Evolutionary conservation across 2,888 invertebrate species (phyloP), one percentile per base, ranked within the genome.

Genomic region (Drosophila subsilvestris): DNA sequence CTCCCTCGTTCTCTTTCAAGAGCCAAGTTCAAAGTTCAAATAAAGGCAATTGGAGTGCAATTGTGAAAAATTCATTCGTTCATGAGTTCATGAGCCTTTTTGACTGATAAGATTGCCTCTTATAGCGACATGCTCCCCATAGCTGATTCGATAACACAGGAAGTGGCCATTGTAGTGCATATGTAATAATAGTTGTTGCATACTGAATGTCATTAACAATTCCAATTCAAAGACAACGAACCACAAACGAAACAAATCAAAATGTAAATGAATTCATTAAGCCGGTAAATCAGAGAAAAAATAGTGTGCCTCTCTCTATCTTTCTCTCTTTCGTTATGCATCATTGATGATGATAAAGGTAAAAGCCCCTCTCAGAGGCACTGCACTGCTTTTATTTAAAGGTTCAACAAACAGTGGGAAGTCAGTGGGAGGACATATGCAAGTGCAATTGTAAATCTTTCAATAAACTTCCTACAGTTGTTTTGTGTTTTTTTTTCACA

Each of bases 21-120:
- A 37, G 6, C 32, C 32, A 37, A 37, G 37, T 37, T 37, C 37
- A 37, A 37, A 37, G 37, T n/a, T 37, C 2, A 37, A 37, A n/a
- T 37, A 29, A 50, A 32, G 29, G 9, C 17, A 50, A 8, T 27
- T 17, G n/a, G 10, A 50, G 49, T 50, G 27, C 49, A 29, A 9
- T 17, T 50, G 8, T 37, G 7, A 37, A 7, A n/a, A 2, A 3
- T 44, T 5, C 29, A 12, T 27, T 27, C 8, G 10, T 25, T 6
- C 7, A 32, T 53, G 45, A 67, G 66, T 67, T 74, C 70, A 68
- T 69, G 58, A 29, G 18, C 45, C 32, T 63, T 22, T 47, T n/a
- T 17, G 27, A 45, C 68, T 66, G 86, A 85, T 87, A 71, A 81
- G 88, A 82, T 80, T 69, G 49, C 45, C 42, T n/a, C 18, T 44